phyloP scores from a whole-genome alignment of 1,140 invertebrate genomes.

The Pseudomyrmex flavicornis region DNA sequence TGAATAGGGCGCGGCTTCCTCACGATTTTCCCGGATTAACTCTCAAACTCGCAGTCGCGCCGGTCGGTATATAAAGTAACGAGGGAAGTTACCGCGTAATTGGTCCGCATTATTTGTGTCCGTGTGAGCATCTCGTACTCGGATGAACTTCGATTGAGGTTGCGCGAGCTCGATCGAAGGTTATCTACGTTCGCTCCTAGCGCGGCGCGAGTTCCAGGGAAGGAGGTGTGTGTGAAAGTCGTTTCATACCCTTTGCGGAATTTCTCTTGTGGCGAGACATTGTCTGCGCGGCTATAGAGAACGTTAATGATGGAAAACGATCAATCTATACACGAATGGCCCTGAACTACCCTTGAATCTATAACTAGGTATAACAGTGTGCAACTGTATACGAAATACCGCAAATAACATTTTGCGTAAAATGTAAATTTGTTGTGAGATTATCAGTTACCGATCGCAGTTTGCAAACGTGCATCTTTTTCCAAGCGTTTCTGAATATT shows the following conservation, averaged over 20 bases:
- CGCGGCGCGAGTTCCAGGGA: conserved; percentile 40
- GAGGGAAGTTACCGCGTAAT: conserved; percentile 52
- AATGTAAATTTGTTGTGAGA: background rate
- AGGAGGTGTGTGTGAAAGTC: conserved; percentile 36
- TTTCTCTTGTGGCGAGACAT: conserved; percentile 43
- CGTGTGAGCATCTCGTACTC: conserved; percentile 30
- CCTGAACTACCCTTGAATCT: background rate
- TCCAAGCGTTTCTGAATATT: background rate
- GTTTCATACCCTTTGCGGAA: conserved; percentile 56
- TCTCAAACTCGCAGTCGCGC: conserved; percentile 2
- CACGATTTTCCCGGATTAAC: conserved; percentile 1
- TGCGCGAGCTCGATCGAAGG: conserved; percentile 62
- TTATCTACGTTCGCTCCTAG: conserved; percentile 50
- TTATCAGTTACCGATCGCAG: background rate
- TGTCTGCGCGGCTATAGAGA: conserved; percentile 48
- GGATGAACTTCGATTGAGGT: conserved; percentile 69
- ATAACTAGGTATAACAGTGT: background rate
- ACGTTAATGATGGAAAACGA: conserved; percentile 65
- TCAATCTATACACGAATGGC: conserved; percentile 9
- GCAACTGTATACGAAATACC: background rate
- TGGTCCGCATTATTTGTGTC: conserved; percentile 59
- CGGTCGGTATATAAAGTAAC: conserved; percentile 31
- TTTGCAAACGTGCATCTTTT: background rate
- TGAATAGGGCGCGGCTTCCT: background rate
- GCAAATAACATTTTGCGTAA: background rate